Conservation (phyloP, 2,797 vertebrate species). For the Sparus aurata region DNA sequence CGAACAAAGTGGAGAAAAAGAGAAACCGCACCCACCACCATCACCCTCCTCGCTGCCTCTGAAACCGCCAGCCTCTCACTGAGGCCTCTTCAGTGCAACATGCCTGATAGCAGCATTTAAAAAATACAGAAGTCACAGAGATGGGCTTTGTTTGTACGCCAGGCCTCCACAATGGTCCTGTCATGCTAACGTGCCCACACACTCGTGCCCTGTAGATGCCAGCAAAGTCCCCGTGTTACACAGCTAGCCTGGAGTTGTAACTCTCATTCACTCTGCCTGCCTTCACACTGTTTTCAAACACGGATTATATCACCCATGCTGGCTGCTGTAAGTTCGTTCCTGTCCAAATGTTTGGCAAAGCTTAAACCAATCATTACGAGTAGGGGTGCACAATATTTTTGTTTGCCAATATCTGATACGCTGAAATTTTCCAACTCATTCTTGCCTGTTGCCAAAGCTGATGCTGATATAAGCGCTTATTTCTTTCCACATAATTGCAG, state of each 20-base stretch:
- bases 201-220: conserved; percentile 64
- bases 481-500: too few relatives aligned
- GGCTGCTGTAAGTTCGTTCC: not conserved
- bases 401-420: too few relatives aligned
- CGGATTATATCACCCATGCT: conserved; percentile 4
- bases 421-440: too few relatives aligned
- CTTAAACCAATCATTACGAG: not conserved
- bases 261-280: conserved; percentile 36
- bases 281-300: conserved; percentile 35
- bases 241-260: conserved; percentile 34
- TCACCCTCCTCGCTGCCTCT: conserved; percentile 7
- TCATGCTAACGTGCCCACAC: conserved; percentile 77
- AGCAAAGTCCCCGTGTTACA: conserved; percentile 55
- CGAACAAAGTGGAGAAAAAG: conserved; percentile 34
- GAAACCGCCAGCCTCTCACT: conserved; percentile 39
- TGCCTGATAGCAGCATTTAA: conserved; percentile 58
- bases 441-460: too few relatives aligned
- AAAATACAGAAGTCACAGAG: conserved; percentile 68
- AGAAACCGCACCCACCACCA: conserved; percentile 36
- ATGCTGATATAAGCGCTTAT: too few relatives aligned
- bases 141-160: conserved; percentile 74
- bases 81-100: conserved; percentile 58
- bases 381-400: too few relatives aligned
- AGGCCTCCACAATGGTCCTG: conserved; percentile 68
- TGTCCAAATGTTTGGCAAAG: not conserved